Evolutionary conservation across 2,797 vertebrate species (phyloP).

Genomic region (Silurus aristotelis): DNA sequence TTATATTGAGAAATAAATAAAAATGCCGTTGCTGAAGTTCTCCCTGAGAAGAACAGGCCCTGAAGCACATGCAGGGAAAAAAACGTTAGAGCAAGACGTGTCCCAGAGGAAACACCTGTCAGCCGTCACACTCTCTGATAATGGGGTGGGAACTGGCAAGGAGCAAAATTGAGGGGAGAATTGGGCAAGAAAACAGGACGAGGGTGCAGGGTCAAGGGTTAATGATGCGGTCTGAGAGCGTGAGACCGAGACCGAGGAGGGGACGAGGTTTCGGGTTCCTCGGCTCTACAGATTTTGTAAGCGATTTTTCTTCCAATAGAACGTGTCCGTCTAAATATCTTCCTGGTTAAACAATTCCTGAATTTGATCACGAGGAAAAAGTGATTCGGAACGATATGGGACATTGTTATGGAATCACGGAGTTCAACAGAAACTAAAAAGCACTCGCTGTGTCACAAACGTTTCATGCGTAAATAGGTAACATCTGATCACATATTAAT

Average conservation of each 20-base stretch:
- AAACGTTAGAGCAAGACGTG: not conserved
- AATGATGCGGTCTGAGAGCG: slow-evolving; percentile 4
- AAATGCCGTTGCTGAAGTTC: too few species aligned
- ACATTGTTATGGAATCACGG: too few species aligned
- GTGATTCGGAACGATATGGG: too few species aligned
- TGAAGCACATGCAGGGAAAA: not conserved
- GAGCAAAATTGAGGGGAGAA: not conserved
- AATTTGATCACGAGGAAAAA: not conserved
- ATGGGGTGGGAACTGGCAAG: not conserved
- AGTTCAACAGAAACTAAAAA: too few species aligned
- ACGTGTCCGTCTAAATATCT: not conserved
- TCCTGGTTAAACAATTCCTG: too few species aligned
- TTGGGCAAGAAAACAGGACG: not conserved
- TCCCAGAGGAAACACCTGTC: slow-evolving; percentile 9
- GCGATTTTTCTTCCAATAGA: not conserved
- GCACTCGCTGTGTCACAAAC: too few species aligned
- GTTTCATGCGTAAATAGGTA: too few species aligned
- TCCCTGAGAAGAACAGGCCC: not conserved
- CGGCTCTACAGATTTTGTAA: not conserved
- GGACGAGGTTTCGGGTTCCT: not conserved
- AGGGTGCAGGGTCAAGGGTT: not conserved
- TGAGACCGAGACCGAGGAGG: not conserved
- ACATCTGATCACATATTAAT: too few species aligned
- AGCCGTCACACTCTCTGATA: slow-evolving; percentile 8
- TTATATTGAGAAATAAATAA: too few species aligned